Evolutionary conservation across 1,140 invertebrate genomes (phyloP).

Genomic region (Dendrolimus kikuchii): DNA sequence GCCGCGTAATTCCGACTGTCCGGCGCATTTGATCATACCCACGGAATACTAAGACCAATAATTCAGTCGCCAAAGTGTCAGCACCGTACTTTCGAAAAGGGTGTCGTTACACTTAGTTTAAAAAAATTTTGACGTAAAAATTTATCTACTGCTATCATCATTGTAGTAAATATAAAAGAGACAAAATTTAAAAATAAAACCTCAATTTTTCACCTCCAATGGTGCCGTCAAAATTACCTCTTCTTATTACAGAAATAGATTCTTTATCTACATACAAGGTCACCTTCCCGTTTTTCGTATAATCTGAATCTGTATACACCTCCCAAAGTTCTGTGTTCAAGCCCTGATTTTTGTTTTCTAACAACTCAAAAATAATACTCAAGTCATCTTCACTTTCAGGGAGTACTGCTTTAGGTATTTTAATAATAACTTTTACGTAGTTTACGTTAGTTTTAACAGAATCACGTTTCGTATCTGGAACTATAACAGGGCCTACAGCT

Average conservation of each 20-base stretch:
- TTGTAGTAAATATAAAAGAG: too few species aligned
- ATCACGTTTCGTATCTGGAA: slow-evolving; percentile 1
- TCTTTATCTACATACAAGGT: slow-evolving; percentile 41
- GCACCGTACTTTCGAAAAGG: too few species aligned
- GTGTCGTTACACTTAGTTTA: too few species aligned
- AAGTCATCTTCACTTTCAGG: slow-evolving; percentile 43
- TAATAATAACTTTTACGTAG: slow-evolving; percentile 30
- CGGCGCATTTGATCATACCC: too few species aligned
- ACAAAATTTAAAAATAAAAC: not conserved
- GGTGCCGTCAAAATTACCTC: slow-evolving; percentile 15
- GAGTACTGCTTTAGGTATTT: slow-evolving; percentile 37
- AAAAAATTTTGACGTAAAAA: too few species aligned
- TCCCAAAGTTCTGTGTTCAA: slow-evolving; percentile 53
- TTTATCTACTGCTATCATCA: too few species aligned
- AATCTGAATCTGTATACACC: slow-evolving; percentile 19
- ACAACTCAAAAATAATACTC: slow-evolving; percentile 45
- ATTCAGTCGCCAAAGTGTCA: too few species aligned
- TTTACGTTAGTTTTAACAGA: slow-evolving; percentile 13
- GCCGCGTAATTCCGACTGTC: too few species aligned
- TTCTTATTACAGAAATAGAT: slow-evolving; percentile 35
- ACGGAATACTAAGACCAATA: too few species aligned
- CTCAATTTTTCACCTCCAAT: not conserved
- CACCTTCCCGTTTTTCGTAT: slow-evolving; percentile 36
- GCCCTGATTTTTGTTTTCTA: slow-evolving; percentile 54
- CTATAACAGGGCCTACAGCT: slow-evolving; percentile 1